Percentiles rank a stretch among this genome's conserved stretches.
Conservation (phyloP, 1,140 invertebrate genomes). For the Glossosoma conforme region DNA sequence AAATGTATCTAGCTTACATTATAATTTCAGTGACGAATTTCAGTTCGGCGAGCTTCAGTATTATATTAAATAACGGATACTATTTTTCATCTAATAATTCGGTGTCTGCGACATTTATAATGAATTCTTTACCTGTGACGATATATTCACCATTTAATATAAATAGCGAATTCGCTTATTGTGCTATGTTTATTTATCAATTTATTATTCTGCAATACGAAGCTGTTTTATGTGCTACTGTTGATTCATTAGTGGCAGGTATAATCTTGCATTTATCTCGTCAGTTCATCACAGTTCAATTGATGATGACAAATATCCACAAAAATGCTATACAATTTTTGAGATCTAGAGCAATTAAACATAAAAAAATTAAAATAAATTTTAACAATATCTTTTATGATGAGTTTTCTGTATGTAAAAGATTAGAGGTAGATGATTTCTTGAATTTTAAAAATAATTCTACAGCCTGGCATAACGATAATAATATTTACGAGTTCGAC, state of each 20-base stretch:
- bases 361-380: no score
- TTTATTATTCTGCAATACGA: not conserved
- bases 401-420: no score
- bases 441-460: no score
- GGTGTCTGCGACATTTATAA: not conserved
- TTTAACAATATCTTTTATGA: not conserved
- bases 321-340: not conserved
- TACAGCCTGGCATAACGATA: no score
- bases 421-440: no score
- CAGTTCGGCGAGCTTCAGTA: not conserved
- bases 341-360: not conserved
- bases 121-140: not conserved
- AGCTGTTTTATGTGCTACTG: not conserved
- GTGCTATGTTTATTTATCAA: not conserved
- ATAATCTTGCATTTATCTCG: conserved; percentile 1
- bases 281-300: conserved; percentile 3
- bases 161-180: not conserved
- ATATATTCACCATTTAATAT: not conserved
- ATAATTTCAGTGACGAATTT: not conserved
- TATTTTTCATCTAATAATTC: not conserved
- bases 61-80: not conserved
- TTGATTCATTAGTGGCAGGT: not conserved
- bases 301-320: not conserved
- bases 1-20: not conserved
- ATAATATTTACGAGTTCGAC: not conserved